Evolutionary conservation across 2,797 vertebrate genomes (phyloP).

Genomic region (Enteromius mattozi): DNA sequence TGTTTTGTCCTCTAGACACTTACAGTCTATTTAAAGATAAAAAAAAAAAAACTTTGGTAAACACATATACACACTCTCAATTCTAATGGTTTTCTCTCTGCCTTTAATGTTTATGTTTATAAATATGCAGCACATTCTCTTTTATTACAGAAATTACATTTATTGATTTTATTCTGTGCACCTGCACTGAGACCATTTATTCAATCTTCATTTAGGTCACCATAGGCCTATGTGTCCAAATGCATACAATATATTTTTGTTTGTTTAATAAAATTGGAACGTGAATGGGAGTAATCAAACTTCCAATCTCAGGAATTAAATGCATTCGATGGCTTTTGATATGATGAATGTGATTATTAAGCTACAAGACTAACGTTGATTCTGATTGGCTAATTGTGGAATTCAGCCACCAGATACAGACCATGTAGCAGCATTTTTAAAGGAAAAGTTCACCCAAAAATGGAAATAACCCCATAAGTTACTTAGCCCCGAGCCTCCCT

Average conservation of each 20-base stretch:
- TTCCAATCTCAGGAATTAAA: conserved; percentile 49
- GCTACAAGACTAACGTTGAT: background rate
- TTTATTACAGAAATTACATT: conserved; percentile 65
- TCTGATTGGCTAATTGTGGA: background rate
- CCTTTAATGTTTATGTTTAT: background rate
- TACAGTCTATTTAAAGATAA: background rate
- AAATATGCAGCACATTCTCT: conserved; percentile 47
- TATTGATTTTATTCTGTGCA: conserved; percentile 65
- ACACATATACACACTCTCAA: background rate
- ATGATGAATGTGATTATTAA: background rate
- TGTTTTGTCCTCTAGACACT: background rate
- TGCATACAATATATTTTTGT: background rate
- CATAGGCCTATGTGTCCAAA: background rate
- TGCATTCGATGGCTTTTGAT: background rate
- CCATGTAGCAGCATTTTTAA: background rate
- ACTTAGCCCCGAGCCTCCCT: too few species aligned
- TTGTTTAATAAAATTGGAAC: background rate
- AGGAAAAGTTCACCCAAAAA: too few species aligned
- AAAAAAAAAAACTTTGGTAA: background rate
- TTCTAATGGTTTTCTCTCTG: background rate
- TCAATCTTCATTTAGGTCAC: conserved; percentile 48
- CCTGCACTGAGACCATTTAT: conserved; percentile 55
- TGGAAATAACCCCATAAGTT: too few species aligned
- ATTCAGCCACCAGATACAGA: background rate
- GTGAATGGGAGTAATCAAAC: background rate